Percentiles rank a stretch among this genome's conserved stretches.
Conservation (phyloP, 2,888 invertebrate species). For the Furcula furcula region DNA sequence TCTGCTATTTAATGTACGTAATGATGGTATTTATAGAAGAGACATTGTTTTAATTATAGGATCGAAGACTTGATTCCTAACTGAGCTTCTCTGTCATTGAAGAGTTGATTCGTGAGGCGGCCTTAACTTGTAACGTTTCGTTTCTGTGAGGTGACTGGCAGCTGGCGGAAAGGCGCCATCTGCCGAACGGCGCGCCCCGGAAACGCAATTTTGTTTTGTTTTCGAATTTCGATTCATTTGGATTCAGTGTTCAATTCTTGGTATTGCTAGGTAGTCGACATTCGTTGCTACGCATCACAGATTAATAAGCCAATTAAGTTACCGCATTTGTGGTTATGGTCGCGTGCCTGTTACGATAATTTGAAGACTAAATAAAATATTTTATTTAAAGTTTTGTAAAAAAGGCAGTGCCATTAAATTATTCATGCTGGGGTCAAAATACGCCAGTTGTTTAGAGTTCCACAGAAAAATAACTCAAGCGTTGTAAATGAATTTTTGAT, state of each 20-base stretch:
- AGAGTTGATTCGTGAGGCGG: slow-evolving; percentile 33
- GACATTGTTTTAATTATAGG: background rate
- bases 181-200: slow-evolving; percentile 68
- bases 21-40: slow-evolving; percentile 33
- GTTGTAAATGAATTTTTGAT: slow-evolving; percentile 36
- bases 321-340: slow-evolving; percentile 51
- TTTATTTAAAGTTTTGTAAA: slow-evolving; percentile 16
- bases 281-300: no score
- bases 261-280: slow-evolving; percentile 22
- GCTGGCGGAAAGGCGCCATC: slow-evolving; percentile 81
- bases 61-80: background rate
- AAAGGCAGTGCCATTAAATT: slow-evolving; percentile 28
- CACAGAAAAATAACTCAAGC: slow-evolving; percentile 31
- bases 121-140: slow-evolving; percentile 39
- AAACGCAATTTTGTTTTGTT: slow-evolving; percentile 73
- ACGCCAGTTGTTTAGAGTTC: slow-evolving; percentile 24
- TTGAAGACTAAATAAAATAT: slow-evolving; percentile 25
- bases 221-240: slow-evolving; percentile 55
- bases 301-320: slow-evolving; percentile 24
- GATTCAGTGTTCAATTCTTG: slow-evolving; percentile 51
- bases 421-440: slow-evolving; percentile 32
- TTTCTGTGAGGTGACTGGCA: slow-evolving; percentile 48
- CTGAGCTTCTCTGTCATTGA: background rate
- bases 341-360: slow-evolving; percentile 45
- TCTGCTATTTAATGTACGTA: slow-evolving; percentile 22